Conservation (phyloP, 2,888 invertebrate species). For the Meandrusa payeni region DNA sequence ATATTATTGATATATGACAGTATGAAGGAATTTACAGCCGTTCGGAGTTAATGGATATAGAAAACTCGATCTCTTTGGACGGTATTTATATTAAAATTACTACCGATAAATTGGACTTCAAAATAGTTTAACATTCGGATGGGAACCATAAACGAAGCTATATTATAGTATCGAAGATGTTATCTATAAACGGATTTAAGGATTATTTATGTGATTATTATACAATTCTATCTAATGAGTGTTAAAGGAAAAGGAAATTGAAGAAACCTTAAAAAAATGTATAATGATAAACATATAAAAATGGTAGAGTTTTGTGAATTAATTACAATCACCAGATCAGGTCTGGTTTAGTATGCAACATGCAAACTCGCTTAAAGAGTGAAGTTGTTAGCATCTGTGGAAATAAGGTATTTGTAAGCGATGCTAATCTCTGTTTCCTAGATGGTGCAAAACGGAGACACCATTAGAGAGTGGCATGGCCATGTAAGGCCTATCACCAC, state of each 20-base stretch:
- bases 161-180: conserved; percentile 1
- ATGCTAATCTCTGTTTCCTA: too few relatives aligned
- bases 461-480: too few relatives aligned
- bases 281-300: too few relatives aligned
- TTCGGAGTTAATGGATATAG: conserved; percentile 41
- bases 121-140: conserved; percentile 31
- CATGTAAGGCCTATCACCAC: too few relatives aligned
- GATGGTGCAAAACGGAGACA: too few relatives aligned
- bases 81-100: conserved; percentile 40
- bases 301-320: too few relatives aligned
- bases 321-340: too few relatives aligned
- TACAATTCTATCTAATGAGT: not conserved
- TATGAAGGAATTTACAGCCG: conserved; percentile 47
- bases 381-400: too few relatives aligned
- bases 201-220: conserved; percentile 9
- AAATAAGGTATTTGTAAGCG: too few relatives aligned
- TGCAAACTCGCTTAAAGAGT: too few relatives aligned
- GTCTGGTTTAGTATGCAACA: too few relatives aligned
- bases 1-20: conserved; percentile 54
- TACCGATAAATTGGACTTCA: conserved; percentile 43
- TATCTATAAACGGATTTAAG: conserved; percentile 6
- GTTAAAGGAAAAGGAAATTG: not conserved
- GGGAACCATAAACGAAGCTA: conserved; percentile 21
- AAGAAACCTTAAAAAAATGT: too few relatives aligned
- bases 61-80: conserved; percentile 43